These are phyloP conservation scores for Luehdorfia chinensis DNA, from an alignment of 1,140 invertebrate genomes.

Conservation along the genomic window DNA sequence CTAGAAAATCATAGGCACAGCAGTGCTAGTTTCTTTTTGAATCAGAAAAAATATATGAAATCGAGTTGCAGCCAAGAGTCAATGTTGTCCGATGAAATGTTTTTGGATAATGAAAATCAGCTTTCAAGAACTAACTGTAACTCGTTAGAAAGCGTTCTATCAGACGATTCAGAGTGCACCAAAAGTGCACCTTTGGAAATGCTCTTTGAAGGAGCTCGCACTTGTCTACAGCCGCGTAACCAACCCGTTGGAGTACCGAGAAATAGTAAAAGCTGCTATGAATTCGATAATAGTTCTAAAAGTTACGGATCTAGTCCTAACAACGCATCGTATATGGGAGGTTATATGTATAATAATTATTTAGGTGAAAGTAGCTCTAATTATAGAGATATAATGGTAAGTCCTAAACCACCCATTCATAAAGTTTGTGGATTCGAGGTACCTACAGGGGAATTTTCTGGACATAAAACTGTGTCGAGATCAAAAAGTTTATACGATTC, in stretches of 20 bases:
- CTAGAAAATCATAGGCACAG: conserved; percentile 77
- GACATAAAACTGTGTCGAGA: conserved; percentile 69
- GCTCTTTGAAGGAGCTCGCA: conserved; percentile 78
- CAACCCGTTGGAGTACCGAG: conserved; percentile 45
- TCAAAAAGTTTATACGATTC: conserved; percentile 73
- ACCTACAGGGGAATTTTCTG: conserved; percentile 42
- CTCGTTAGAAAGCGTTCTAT: conserved; percentile 87
- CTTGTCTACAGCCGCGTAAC: conserved; percentile 44
- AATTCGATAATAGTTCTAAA: conserved; percentile 77
- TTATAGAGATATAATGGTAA: conserved; percentile 35
- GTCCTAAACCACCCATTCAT: conserved; percentile 37
- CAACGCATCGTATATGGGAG: conserved; percentile 59
- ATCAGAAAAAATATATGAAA: conserved; percentile 78
- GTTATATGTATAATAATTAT: conserved; percentile 72
- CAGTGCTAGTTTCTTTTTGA: conserved; percentile 82
- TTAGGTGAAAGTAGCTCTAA: conserved; percentile 47
- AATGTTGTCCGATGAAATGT: conserved; percentile 83
- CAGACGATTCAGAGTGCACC: conserved; percentile 86
- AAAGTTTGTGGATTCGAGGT: conserved; percentile 65
- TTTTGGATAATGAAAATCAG: conserved; percentile 78
- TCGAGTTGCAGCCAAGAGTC: conserved; percentile 83
- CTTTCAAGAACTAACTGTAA: conserved; percentile 80
- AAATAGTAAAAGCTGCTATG: conserved; percentile 73
- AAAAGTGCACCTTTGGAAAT: conserved; percentile 86
- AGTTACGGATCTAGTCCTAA: conserved; percentile 80